Evolutionary conservation across 2,797 vertebrate species (phyloP).

Genomic region (Sitta carolinensis): DNA sequence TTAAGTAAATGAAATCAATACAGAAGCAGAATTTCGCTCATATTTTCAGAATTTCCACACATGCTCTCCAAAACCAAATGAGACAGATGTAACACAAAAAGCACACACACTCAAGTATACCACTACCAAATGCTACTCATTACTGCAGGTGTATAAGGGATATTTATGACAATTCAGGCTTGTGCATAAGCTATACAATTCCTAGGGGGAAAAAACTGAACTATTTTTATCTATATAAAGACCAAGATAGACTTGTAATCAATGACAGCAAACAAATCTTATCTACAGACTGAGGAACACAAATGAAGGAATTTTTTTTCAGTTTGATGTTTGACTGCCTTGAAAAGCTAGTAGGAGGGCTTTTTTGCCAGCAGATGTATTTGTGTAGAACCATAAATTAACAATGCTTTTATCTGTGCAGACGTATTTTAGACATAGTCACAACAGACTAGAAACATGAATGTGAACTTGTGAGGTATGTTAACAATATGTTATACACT

Average conservation of each 20-base stretch:
- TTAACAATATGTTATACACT: slow-evolving; percentile 27
- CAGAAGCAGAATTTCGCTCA: neutral
- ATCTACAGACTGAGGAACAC: neutral
- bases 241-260: neutral
- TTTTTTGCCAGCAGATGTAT: neutral
- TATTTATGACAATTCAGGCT: neutral
- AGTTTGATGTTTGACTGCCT: neutral
- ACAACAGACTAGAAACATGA: slow-evolving; percentile 36
- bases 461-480: slow-evolving; percentile 7
- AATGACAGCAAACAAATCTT: neutral
- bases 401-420: slow-evolving; percentile 12
- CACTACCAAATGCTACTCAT: neutral
- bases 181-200: neutral
- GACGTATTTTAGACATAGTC: slow-evolving; percentile 10
- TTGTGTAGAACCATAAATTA: slow-evolving; percentile 4
- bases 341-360: neutral
- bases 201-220: accelerated
- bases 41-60: neutral
- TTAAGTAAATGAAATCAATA: neutral
- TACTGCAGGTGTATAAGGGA: neutral
- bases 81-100: neutral
- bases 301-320: neutral
- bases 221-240: neutral
- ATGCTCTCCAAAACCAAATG: neutral
- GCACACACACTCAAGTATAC: neutral